phyloP scores from a whole-genome alignment of 2,113 vertebrate genomes.

The Xiphophorus hellerii region DNA sequence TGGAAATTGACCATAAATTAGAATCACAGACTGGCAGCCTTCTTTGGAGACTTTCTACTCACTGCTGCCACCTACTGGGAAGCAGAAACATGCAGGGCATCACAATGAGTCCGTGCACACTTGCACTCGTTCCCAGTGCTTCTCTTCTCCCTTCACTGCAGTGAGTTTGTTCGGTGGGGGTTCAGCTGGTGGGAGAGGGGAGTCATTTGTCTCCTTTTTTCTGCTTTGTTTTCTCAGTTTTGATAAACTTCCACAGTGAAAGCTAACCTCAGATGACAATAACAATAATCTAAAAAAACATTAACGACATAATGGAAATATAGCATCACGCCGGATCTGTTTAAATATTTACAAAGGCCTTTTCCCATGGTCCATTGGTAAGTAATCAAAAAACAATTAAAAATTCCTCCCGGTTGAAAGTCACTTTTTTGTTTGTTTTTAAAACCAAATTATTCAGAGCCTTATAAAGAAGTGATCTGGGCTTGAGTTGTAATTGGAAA shows the following conservation, averaged over 20 bases:
- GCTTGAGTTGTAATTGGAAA: slow-evolving; percentile 77
- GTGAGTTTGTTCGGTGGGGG: not conserved
- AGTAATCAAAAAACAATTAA: slow-evolving; percentile 89
- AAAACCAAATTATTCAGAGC: slow-evolving; percentile 78
- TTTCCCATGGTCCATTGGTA: slow-evolving; percentile 82
- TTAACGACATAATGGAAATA: slow-evolving; percentile 79
- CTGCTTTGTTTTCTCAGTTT: slow-evolving; percentile 33
- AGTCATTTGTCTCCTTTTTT: slow-evolving; percentile 9
- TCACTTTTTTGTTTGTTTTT: slow-evolving; percentile 81
- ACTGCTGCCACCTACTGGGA: slow-evolving; percentile 87
- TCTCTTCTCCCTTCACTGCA: slow-evolving; percentile 41
- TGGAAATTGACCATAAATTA: slow-evolving; percentile 98
- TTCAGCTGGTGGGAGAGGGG: not conserved
- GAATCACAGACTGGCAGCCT: slow-evolving; percentile 90
- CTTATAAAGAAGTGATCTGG: slow-evolving; percentile 79
- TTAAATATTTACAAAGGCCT: slow-evolving; percentile 84
- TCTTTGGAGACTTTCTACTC: slow-evolving; percentile 80
- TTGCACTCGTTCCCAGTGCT: slow-evolving; percentile 26
- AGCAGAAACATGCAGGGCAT: slow-evolving; percentile 14
- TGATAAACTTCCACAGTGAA: slow-evolving; percentile 66
- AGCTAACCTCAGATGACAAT: slow-evolving; percentile 72
- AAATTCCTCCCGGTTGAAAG: slow-evolving; percentile 83
- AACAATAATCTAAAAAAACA: slow-evolving; percentile 76
- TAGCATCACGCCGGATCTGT: slow-evolving; percentile 79
- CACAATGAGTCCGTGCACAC: not conserved